Conservation (phyloP, 2,797 vertebrate genomes). For the Picus viridis region DNA sequence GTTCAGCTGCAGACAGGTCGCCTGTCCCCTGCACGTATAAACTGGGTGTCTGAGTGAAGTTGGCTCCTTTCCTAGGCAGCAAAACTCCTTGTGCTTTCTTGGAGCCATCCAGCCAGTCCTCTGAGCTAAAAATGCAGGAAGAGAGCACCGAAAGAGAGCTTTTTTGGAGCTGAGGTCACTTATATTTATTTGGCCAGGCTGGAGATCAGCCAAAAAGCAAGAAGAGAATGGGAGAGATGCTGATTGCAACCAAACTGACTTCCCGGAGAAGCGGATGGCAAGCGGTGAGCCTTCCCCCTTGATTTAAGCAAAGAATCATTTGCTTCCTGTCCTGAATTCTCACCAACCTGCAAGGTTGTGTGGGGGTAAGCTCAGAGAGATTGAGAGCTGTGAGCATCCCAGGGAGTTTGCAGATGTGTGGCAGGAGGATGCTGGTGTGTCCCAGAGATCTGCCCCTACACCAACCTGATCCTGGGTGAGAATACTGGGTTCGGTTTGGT, state of each 20-base stretch:
- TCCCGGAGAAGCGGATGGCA: neutral
- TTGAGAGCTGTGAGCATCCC: rapidly evolving
- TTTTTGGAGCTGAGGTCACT: slow-evolving; percentile 4
- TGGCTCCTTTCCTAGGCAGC: slow-evolving; percentile 27
- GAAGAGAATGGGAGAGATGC: neutral
- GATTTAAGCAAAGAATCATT: neutral
- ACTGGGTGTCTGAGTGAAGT: neutral
- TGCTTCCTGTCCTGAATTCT: neutral
- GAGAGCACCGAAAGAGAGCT: neutral
- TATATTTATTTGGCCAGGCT: slow-evolving; percentile 4
- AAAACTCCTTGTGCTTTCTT: neutral
- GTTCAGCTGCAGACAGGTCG: neutral
- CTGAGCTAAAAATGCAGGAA: slow-evolving; percentile 12
- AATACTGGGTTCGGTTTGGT: too few species aligned
- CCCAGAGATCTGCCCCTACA: neutral
- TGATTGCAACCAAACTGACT: neutral
- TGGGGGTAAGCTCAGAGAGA: neutral
- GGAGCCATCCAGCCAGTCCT: neutral
- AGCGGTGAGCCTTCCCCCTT: neutral
- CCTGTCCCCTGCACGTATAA: neutral
- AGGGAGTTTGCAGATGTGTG: neutral
- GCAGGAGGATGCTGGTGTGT: neutral
- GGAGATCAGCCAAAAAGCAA: slow-evolving; percentile 23
- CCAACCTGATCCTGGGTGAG: neutral
- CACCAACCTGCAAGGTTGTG: neutral